Evolutionary conservation across 2,113 vertebrate species (phyloP), one percentile per base, ranked within the genome.

Genomic region (Synchiropus splendidus): DNA sequence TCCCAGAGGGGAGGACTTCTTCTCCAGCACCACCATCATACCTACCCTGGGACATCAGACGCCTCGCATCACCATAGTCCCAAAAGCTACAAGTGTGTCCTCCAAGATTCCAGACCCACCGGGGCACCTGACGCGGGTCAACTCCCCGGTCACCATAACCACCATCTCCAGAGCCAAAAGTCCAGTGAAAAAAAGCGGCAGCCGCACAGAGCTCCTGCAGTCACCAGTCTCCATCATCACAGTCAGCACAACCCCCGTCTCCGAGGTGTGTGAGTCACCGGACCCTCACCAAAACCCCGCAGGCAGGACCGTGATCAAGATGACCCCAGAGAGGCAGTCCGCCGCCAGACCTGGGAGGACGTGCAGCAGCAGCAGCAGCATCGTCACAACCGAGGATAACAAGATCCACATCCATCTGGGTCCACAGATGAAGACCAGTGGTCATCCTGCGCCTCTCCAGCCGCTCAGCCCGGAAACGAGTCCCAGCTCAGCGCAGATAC

Each of bases 341-440:
- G 86, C 78, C 9, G 52, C 80, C 84, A 55, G n/a, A n/a, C 75
- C 86, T 0, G 55, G 80, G 1, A 74, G 86, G 1, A 46, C 83
- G 44, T 81, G 85, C 42, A 94, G 90, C 35, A 95, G 85, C n/a
- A n/a, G n/a, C 12, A 77, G 88, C 53, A 92, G 85, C 56, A 93
- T 97, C 31, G 88, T 95, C 46, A 96, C 90, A 0, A 95, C 92
- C 0, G 95, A 97, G 54, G 93, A 99, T 79, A 97, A 97, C 61
- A 96, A 92, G 77, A 98, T 99, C 64, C 94, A 94, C 73, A 99
- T 99, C 70, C 94, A 95, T 55, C 41, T 97, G 61, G 93, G 92
- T 1, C 73, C 89, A 3, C 65, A 87, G 0, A 91, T 93, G 18
- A 85, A 56, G 21, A 27, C 4, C 4, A 27, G n/a, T n/a, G n/a